Evolutionary conservation across 2,888 invertebrate genomes (phyloP).

Genomic region (Diachrysia chrysitis): DNA sequence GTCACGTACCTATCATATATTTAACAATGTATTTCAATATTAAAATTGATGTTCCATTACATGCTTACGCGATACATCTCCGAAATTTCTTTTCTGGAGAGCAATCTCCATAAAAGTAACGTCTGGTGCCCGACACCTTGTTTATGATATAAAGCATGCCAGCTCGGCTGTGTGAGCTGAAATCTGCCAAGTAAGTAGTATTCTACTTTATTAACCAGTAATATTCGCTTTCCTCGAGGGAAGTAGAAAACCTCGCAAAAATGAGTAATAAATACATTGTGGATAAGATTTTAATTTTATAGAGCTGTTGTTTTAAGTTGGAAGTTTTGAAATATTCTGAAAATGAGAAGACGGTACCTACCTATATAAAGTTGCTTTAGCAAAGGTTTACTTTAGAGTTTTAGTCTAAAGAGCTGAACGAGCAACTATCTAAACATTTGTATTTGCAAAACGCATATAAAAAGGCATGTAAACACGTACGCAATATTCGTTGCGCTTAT

Average conservation of each 20-base stretch:
- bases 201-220: conserved; percentile 46
- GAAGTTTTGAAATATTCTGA: not conserved
- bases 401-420: not conserved
- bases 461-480: not conserved
- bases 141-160: conserved; percentile 59
- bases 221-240: conserved; percentile 32
- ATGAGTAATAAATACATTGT: conserved; percentile 10
- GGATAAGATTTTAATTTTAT: conserved; percentile 10
- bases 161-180: conserved; percentile 34
- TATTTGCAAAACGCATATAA: not conserved
- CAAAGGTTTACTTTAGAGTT: not conserved
- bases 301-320: not conserved
- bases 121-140: conserved; percentile 56
- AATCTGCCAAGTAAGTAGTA: conserved; percentile 47
- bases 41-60: conserved; percentile 49
- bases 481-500: not conserved
- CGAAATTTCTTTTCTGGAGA: conserved; percentile 53
- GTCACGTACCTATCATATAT: conserved; percentile 14
- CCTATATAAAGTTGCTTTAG: not conserved
- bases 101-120: conserved; percentile 65
- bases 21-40: conserved; percentile 43
- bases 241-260: conserved; percentile 11
- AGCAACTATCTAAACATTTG: not conserved
- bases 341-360: not conserved
- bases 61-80: conserved; percentile 43